A percentile compares a stretch with the other conserved stretches of the same genome.
phyloP scores from a whole-genome alignment of 1,140 invertebrate species.

The Temnothorax longispinosus region DNA sequence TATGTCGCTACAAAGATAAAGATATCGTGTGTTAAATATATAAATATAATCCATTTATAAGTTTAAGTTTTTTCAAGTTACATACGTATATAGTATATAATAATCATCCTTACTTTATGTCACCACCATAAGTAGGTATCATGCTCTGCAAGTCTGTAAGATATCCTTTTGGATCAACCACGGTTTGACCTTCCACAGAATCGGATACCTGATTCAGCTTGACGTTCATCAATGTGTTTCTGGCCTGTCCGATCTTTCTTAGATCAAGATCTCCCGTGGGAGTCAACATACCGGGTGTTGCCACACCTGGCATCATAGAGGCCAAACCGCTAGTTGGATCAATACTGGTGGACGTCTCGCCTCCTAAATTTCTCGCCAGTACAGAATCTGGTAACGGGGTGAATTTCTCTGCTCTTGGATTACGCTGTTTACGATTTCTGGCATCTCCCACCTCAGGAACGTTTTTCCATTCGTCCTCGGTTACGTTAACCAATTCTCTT shows the following conservation, averaged over 20 bases:
- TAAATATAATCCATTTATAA: not conserved
- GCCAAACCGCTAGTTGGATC: constrained; percentile 95
- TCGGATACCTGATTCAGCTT: constrained; percentile 99
- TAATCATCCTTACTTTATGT: constrained; percentile 92
- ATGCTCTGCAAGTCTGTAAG: constrained; percentile 99
- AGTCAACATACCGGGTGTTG: constrained; percentile 92
- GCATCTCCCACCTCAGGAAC: constrained; percentile 99
- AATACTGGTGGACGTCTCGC: constrained; percentile 92
- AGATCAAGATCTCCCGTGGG: constrained; percentile 97
- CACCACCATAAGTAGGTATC: constrained; percentile 99
- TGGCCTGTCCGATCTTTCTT: constrained; percentile 99
- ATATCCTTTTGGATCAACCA: constrained; percentile 99
- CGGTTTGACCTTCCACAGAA: constrained; percentile 99
- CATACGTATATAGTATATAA: not conserved
- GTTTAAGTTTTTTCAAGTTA: not conserved
- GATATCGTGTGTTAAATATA: not conserved
- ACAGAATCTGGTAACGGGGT: constrained; percentile 99
- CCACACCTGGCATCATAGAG: constrained; percentile 93
- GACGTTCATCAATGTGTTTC: constrained; percentile 99
- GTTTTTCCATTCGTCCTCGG: constrained; percentile 97
- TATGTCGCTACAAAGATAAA: constrained; percentile 90
- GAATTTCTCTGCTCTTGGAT: constrained; percentile 97
- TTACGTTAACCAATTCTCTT: constrained; percentile 94
- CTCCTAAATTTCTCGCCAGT: constrained; percentile 95
- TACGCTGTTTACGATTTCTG: constrained; percentile 98